A percentile compares a stretch with the other conserved stretches of the same genome.
Evolutionary conservation across 2,797 vertebrate species (phyloP).

Genomic region (Hippopotamyrus pictus): DNA sequence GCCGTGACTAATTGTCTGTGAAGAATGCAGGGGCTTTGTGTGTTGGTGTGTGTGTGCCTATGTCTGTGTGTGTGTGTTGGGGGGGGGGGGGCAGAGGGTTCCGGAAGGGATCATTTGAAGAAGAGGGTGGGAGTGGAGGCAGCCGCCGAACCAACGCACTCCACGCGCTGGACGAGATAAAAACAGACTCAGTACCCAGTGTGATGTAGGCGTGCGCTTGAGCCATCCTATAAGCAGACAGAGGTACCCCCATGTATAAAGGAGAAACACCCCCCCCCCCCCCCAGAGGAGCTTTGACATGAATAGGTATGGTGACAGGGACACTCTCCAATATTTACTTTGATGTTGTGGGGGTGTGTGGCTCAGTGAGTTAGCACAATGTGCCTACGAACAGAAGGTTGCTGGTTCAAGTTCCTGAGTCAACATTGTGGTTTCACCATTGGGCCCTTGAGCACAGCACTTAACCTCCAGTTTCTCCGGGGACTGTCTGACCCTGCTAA

Average conservation of each 20-base stretch:
- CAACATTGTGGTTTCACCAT: not conserved
- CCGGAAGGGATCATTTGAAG: not conserved
- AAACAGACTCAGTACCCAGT: not conserved
- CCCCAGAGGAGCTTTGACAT: not conserved
- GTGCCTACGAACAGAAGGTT: not conserved
- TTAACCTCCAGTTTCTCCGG: not conserved
- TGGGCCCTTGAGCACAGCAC: not conserved
- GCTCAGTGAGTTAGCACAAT: not conserved
- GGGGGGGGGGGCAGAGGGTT: not conserved
- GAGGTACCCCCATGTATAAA: not conserved
- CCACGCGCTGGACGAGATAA: not conserved
- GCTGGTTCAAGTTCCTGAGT: not conserved
- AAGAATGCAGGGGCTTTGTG: slow-evolving; percentile 58
- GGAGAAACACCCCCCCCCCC: not conserved
- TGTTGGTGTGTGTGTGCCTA: slow-evolving; percentile 10
- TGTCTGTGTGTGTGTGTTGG: not conserved
- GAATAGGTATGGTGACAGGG: not conserved
- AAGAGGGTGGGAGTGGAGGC: not conserved
- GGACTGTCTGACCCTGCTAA: not conserved
- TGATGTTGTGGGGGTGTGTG: not conserved
- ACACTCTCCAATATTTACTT: not conserved
- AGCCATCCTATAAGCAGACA: not conserved
- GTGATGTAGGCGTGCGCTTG: not conserved
- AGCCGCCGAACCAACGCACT: not conserved
- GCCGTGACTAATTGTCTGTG: slow-evolving; percentile 64